phyloP scores from a whole-genome alignment of 2,113 vertebrate species.

The Chinchilla lanigera region DNA sequence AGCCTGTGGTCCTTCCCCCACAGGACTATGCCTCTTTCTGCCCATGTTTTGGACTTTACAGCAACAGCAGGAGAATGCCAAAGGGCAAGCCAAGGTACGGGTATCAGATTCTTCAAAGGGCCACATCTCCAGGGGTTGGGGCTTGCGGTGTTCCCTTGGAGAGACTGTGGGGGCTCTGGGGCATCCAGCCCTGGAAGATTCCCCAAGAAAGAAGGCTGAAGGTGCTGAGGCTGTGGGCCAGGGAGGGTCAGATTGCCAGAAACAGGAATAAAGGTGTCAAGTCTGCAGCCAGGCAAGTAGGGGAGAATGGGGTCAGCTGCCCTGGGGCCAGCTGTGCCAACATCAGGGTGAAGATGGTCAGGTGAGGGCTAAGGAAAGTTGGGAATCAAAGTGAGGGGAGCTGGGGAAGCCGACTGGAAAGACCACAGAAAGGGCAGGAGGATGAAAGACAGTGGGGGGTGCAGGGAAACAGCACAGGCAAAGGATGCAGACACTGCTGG shows the following conservation, averaged over 20 bases:
- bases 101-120: neutral
- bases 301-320: neutral
- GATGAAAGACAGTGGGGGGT: neutral
- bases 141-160: neutral
- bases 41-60: conserved; percentile 6
- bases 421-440: neutral
- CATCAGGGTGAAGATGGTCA: neutral
- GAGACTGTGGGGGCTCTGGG: neutral
- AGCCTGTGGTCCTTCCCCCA: neutral
- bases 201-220: neutral
- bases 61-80: neutral
- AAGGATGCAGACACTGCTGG: neutral
- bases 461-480: neutral
- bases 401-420: neutral
- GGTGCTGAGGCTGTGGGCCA: neutral
- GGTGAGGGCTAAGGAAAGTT: conserved; percentile 24
- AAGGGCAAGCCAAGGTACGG: neutral
- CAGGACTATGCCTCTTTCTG: neutral
- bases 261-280: neutral
- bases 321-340: neutral
- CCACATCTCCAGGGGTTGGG: neutral
- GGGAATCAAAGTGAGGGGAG: neutral
- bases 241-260: neutral
- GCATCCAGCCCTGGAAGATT: neutral
- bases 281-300: neutral